A percentile compares a stretch with the other conserved stretches of the same genome.
These are phyloP conservation scores for Caiman crocodilus DNA, from an alignment of 2,797 vertebrate species.

Conservation along the genomic window DNA sequence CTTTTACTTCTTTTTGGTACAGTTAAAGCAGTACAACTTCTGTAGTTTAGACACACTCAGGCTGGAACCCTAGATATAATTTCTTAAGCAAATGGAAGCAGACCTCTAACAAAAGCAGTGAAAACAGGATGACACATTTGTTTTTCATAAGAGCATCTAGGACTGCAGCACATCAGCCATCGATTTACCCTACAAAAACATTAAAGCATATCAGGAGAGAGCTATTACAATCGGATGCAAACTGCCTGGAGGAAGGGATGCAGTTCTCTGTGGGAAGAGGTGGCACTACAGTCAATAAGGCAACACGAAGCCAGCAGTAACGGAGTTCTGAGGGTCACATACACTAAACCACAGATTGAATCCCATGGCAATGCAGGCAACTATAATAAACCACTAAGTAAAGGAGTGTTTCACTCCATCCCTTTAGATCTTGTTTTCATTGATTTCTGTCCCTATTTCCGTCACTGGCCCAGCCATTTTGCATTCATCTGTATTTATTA, in stretches of 20 bases:
- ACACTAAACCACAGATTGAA: background rate
- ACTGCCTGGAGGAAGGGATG: constrained; percentile 46
- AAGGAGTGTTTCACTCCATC: background rate
- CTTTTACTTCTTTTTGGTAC: accelerated
- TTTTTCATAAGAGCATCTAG: constrained; percentile 11
- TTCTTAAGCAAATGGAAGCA: background rate
- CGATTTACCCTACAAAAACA: background rate
- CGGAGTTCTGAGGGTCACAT: background rate
- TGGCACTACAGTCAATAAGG: background rate
- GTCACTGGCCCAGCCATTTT: background rate
- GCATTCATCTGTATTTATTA: background rate
- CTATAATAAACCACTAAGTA: background rate
- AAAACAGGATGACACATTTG: background rate
- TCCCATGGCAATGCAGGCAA: background rate
- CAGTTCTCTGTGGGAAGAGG: background rate
- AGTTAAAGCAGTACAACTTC: background rate
- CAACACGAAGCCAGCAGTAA: background rate
- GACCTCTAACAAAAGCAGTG: accelerated
- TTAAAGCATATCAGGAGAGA: accelerated
- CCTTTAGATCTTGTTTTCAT: background rate
- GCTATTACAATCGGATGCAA: accelerated
- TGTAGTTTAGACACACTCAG: background rate
- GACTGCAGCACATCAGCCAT: background rate
- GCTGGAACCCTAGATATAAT: accelerated
- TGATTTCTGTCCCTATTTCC: background rate